Conservation (phyloP, 2,113 vertebrate species). For the Scopus umbretta region DNA sequence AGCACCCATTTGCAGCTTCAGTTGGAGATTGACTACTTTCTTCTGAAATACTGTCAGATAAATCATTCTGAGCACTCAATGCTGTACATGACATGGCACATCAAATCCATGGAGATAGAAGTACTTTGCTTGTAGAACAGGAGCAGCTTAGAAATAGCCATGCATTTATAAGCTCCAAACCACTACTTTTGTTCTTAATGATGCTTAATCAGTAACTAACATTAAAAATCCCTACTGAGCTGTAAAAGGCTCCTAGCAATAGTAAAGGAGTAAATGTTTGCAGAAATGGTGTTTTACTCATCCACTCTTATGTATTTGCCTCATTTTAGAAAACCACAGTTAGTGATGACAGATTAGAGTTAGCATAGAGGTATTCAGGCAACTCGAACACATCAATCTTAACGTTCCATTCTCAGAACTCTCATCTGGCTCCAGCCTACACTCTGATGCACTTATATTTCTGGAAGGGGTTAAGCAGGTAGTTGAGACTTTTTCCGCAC, state of each 20-base stretch:
- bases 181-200: neutral
- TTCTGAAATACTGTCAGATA: neutral
- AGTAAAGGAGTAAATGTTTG: neutral
- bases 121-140: neutral
- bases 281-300: neutral
- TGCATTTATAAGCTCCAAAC: neutral
- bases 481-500: neutral
- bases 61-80: neutral
- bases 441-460: neutral
- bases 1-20: neutral
- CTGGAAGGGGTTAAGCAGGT: neutral
- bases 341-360: neutral
- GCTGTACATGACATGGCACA: neutral
- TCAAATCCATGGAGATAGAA: neutral
- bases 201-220: neutral
- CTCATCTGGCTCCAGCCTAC: neutral
- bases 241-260: neutral
- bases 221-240: neutral
- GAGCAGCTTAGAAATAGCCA: neutral
- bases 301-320: neutral
- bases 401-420: neutral
- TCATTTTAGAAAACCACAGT: neutral
- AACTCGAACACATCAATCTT: neutral
- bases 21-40: neutral
- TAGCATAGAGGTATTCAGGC: neutral